Evolutionary conservation across 2,113 vertebrate genomes (phyloP), one percentile per base, ranked within the genome.

Genomic region (Corvus hawaiiensis): DNA sequence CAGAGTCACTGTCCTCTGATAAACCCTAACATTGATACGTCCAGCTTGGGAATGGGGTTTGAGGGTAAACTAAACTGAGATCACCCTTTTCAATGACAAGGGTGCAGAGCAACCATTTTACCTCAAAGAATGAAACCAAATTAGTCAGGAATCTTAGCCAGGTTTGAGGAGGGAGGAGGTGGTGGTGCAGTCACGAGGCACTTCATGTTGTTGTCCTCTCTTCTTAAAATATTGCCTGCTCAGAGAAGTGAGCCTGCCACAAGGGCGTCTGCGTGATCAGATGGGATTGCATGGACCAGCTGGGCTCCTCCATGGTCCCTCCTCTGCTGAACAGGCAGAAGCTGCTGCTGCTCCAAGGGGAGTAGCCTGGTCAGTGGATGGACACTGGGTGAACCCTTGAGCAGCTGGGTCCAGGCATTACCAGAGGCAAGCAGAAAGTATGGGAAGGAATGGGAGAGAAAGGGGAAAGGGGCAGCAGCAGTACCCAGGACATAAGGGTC

Each of bases 201-300:
- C 22, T 71, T 91, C 0, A 0, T 6, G 4, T 46, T 2, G 0
- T 82, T 85, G 61, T 58, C 13, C 17, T 89, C 16, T 54, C 48
- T 69, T 16, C 41, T 32, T 41, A 43, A 76, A 94, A 49, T 59
- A 37, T 13, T 55, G 9, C 13, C 21, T 49, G 43, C 39, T 89
- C 49, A 59, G 67, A 73, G 69, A 37, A 59, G 18, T 23, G 3
- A 4, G 21, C 11, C 11, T 83, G 30, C 56, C 52, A 9, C 1
- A 2, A 58, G 27, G 16, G 10, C 7, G 39, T 27, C 16, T 44
- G 4, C n/a, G 2, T 54, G 32, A 33, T 49, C 33, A 28, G 32
- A 14, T 23, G 33, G 49, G 41, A 7, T 44, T 83, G 8, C 0
- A 0, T 7, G 19, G 54, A 20, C 16, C 39, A 39, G 12, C 52